Evolutionary conservation across 1,140 invertebrate genomes (phyloP), one percentile per base, ranked within the genome.

Genomic region (Drosophila bipectinata): DNA sequence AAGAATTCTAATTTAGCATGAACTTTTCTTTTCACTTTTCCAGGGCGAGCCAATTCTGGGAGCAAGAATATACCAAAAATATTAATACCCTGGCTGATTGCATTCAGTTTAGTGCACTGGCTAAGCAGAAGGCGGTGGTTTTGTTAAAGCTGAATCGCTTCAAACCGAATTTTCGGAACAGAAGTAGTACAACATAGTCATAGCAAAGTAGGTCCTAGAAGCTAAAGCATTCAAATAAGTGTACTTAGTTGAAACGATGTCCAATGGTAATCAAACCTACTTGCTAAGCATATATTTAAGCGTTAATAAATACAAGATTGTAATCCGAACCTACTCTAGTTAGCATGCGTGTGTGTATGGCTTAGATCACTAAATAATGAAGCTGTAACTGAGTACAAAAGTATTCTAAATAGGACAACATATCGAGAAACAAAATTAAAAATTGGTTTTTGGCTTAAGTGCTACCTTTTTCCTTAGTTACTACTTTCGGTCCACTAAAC

Each of bases 291-390:
- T 80, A 74, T 85, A 84, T 77, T 80, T 87, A 84, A 77, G 82
- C 69, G 77, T 84, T 84, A 84, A 84, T 84, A 84, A 84, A 84
- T 84, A 87, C 62, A 77, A 63, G 63, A 77, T 72, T 84, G 53
- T 85, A 77, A 74, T 63, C 53, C 63, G 64, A 62, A 66, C 67
- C 53, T 51, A 45, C 51, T 51, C 47, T 59, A 63, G 51, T 57
- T 72, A 37, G 72, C 53, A 39, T 49, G 15, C n/a, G 37, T 34
- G 18, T 53, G 41, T 63, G 30, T 59, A 32, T 30, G 45, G 30
- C 72, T 76, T 76, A 72, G 47, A 72, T 72, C 37, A 72, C 60
- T 75, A 66, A 74, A 69, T 71, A 71, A 71, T 57, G 67, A 69
- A 41, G 51, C 64, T 67, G 30, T 58, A 45, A 34, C 41, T 44